Base-by-base conservation (phyloP, 2,888 invertebrate genomes). In the Homarus gammarus region DNA sequence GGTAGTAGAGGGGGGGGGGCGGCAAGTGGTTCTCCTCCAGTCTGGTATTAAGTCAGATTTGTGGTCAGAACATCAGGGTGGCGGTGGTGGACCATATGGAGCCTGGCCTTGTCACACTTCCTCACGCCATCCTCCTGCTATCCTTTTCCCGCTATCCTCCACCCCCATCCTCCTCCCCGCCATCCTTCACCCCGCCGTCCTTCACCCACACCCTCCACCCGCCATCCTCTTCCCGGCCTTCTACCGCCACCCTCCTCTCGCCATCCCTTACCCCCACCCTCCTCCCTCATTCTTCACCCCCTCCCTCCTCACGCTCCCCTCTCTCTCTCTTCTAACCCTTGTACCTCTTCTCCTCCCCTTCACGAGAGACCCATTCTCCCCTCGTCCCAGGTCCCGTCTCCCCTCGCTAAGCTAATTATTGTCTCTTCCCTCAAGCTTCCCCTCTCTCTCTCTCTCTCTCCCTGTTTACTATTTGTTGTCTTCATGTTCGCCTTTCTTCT, bases 1-100 rank as follows among this genome's bases (percentile, higher is more conserved):
- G n/a, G 44, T 12, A 6, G 70, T 31, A 12, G 6, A 27, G 36
- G 70, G 5, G n/a, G 33, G 27, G 6, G 70, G 10, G 70, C 2
- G 70, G 31, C n/a, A n/a, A n/a, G n/a, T 31, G 27, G 10, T n/a
- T n/a, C 64, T 31, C 64, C 31, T 12, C 38, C 73, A 36, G 36
- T 36, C 38, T 33, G 36, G 22, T 38, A 38, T 56, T 56, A 22
- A 56, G 56, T 56, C 15, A 56, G 56, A 56, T 56, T 56, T 6
- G 73, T 73, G 73, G 22, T 40, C 27, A 72, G 38, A 40, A 38
- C n/a, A 73, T 73, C n/a, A 40, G 18, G 38, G 38, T 73, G 38
- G n/a, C 38, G 38, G 38, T n/a, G 18, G 22, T 38, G 36, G 73
- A 38, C 73, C 40, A n/a, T 38, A 38, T 15, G n/a, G 36, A 36